These are phyloP conservation scores for Cheilosia scutellata DNA, from an alignment of 2,888 invertebrate species.

Conservation along the genomic window DNA sequence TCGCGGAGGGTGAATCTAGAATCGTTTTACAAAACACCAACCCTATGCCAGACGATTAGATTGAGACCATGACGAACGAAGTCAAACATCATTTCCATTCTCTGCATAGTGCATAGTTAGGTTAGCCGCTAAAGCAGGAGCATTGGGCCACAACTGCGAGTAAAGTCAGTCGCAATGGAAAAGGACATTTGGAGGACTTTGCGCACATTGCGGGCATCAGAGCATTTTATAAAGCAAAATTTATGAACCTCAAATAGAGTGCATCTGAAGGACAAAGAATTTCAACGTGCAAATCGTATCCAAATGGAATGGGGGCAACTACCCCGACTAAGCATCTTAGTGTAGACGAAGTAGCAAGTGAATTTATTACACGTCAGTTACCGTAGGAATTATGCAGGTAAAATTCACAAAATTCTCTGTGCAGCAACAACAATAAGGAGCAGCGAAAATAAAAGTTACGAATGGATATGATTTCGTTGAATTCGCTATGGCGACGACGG, in stretches of 20 bases:
- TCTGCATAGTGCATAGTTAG: background rate
- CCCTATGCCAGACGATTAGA: slow-evolving; percentile 33
- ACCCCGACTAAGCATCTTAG: slow-evolving; percentile 41
- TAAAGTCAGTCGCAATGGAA: slow-evolving; percentile 30
- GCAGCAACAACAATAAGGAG: slow-evolving; percentile 21
- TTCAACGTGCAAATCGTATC: slow-evolving; percentile 16
- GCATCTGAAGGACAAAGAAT: slow-evolving; percentile 73
- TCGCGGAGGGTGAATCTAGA: background rate
- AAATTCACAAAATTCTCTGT: slow-evolving; percentile 36
- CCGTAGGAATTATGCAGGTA: slow-evolving; percentile 66
- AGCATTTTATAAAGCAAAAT: slow-evolving; percentile 42
- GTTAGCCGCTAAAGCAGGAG: background rate
- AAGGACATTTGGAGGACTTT: slow-evolving; percentile 73
- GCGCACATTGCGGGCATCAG: slow-evolving; percentile 41
- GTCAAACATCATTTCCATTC: slow-evolving; percentile 55
- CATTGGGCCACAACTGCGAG: background rate
- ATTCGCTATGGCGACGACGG: background rate
- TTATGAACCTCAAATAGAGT: slow-evolving; percentile 68
- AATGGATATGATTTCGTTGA: slow-evolving; percentile 25
- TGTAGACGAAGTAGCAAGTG: slow-evolving; percentile 42
- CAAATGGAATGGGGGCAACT: background rate
- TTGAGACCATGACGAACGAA: slow-evolving; percentile 34
- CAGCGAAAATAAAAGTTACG: background rate
- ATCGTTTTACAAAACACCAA: slow-evolving; percentile 41
- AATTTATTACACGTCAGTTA: slow-evolving; percentile 72